Base-by-base conservation (phyloP, 2,797 vertebrate genomes). In the Eulemur rubriventer region DNA sequence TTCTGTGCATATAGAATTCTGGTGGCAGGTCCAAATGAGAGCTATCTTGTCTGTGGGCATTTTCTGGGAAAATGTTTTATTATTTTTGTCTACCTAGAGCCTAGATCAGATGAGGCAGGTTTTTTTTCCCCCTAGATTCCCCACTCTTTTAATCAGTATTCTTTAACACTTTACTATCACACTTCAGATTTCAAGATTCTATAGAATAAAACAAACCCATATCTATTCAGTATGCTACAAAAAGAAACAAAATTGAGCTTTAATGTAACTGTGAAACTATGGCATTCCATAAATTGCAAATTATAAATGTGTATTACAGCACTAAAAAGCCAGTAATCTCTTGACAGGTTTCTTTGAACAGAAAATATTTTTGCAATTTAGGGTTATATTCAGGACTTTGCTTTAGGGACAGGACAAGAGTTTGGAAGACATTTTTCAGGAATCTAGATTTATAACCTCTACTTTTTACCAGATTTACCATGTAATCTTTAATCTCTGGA, bases 401-500 rank as follows among this genome's bases (percentile, higher is more conserved):
- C 97, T 96, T 98, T 97, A 94, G 55, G 35, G 67, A 92, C 28
- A 11, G 88, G 79, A 96, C 97, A 97, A 91, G 96, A 92, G 73
- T 95, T 97, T 82, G 96, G 95, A 98, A 98, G 94, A 98, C 97
- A 98, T 98, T 97, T 98, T 96, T 98, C 97, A 97, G 82, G 73
- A 98, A 91, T 95, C 86, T 90, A 97, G 97, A 98, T 98, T 98
- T 98, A 98, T 97, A 97, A 95, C 93, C 94, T 95, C 82, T 96
- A 97, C 93, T 97, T 90, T 97, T 98, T 97, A 97, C 79, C 91
- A 98, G 97, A 98, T 94, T 94, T 97, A 97, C 98, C 98, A 89
- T 99, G 98, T 98, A 98, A 98, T 98, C 10, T 1, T 78, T 98
- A 98, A 98, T 98, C 98, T 96, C 98, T 98, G 98, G 98, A 98